Evolutionary conservation across 2,113 vertebrate species (phyloP), one percentile per base, ranked within the genome.

Genomic region (Seriola aureovittata): DNA sequence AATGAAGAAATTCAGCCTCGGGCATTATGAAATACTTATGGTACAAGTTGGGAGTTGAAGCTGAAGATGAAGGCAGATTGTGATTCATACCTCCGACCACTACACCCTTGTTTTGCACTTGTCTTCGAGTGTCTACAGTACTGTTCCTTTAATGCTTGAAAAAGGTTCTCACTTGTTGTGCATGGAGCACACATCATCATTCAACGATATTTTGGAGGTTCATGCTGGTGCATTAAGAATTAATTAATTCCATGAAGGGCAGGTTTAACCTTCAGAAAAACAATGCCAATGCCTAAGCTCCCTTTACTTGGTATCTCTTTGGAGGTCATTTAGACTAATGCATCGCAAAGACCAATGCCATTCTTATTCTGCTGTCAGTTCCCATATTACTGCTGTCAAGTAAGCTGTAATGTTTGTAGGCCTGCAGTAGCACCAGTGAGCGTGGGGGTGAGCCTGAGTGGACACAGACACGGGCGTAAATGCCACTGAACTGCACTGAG

Each of bases 361-460:
- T 88, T 85, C 77, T 82, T 90, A 70, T 81, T 81, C 86, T 55
- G 85, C 80, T 92, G 91, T 92, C 93, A 87, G 71, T 57, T 81
- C 76, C 80, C 82, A 88, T 88, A 87, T 91, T 85, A 78, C 68
- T 21, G 58, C 90, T 85, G 87, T 88, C 80, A 70, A 78, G 75
- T 72, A 60, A n/a, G 72, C 75, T 76, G 65, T 71, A n/a, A 59
- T 69, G 67, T 70, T 64, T n/a, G 38, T 48, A 40, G 69, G 71
- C 57, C 64, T 55, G 65, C 70, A 46, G 48, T 70, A 73, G 83
- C 80, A 71, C 69, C 42, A 2, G 67, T 44, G 75, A 71, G 69
- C 17, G 29, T 11, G 66, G 50, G 75, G 32, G 38, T 6, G 57
- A 58, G 81, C 65, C 64, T 42, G 67, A 78, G 54, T 42, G 75